Base-by-base conservation (phyloP, 2,113 vertebrate species). In the Alethe diademata region DNA sequence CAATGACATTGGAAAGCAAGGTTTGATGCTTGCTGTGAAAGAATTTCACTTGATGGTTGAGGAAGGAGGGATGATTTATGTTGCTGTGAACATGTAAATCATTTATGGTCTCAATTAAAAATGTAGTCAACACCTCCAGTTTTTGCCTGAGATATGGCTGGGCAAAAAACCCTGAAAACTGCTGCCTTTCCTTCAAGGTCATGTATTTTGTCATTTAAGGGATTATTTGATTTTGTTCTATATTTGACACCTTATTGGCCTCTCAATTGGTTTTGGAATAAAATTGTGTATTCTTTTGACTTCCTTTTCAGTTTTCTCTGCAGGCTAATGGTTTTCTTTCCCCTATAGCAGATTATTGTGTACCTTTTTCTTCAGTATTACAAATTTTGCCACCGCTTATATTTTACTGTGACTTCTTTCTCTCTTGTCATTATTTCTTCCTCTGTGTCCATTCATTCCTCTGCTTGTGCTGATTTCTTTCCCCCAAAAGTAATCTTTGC, bases 71-170 rank as follows among this genome's bases (percentile, higher is more conserved):
- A 75, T 35, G 40, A 51, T 51, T 51, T 51, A 51, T 17, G 19
- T 42, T 87, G 69, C 89, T 95, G 73, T 56, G 88, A 95, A 71
- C 28, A 12, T 3, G 33, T 93, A 86, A 94, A 93, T 92, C 43
- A 94, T 95, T 96, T 53, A 94, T 78, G 69, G 6, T 66, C 60
- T 71, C 67, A 83, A 78, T 94, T 91, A 96, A 96, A 96, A 92
- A 86, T 88, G 94, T 88, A 93, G 79, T 80, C 60, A 70, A 73
- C 47, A 73, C 72, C 75, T 88, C 88, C 51, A 76, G 38, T 7
- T 95, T 86, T 88, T 79, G 62, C 38, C 67, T 70, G 50, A 93
- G 58, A 90, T 42, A 47, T 8, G 11, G 23, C 9, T 60, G 14
- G 23, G 14, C 66, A 66, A 54, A 87, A 16, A 3, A 1, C 2